Percentiles rank a stretch among this genome's conserved stretches.
Evolutionary conservation across 35 echinoderm and acorn worm species (phyloP).

Genomic region (Ophiothrix spiculata): DNA sequence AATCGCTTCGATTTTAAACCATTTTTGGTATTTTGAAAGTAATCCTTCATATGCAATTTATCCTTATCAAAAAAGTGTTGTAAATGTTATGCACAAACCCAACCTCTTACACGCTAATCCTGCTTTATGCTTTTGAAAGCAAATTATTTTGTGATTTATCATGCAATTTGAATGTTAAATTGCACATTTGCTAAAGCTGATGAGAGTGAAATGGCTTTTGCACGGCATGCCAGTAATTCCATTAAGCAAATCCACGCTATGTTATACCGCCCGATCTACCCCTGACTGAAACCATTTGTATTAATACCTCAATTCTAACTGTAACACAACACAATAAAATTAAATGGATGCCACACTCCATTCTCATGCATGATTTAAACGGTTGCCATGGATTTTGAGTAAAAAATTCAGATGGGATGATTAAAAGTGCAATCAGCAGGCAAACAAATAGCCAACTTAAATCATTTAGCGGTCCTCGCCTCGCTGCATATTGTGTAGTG

Average conservation of each 20-base stretch:
- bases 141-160: background rate
- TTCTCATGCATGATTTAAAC: slow-evolving; percentile 10
- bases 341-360: slow-evolving; percentile 5
- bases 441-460: slow-evolving; percentile 10
- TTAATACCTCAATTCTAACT: background rate
- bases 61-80: too few relatives aligned
- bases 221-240: background rate
- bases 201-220: background rate
- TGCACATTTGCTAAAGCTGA: background rate
- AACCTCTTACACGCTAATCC: background rate
- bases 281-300: slow-evolving; percentile 1
- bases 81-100: background rate
- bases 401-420: slow-evolving; percentile 16
- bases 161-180: background rate
- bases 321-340: background rate
- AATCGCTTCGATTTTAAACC: too few relatives aligned
- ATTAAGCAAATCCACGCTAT: background rate
- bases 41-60: too few relatives aligned
- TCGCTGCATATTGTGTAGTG: slow-evolving; percentile 2
- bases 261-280: background rate
- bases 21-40: too few relatives aligned
- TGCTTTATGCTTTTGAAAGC: background rate
- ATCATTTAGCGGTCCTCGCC: slow-evolving; percentile 11
- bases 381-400: slow-evolving; percentile 11
- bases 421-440: slow-evolving; percentile 15